Conservation (phyloP, 2,113 vertebrate species). For the Mesitornis unicolor region DNA sequence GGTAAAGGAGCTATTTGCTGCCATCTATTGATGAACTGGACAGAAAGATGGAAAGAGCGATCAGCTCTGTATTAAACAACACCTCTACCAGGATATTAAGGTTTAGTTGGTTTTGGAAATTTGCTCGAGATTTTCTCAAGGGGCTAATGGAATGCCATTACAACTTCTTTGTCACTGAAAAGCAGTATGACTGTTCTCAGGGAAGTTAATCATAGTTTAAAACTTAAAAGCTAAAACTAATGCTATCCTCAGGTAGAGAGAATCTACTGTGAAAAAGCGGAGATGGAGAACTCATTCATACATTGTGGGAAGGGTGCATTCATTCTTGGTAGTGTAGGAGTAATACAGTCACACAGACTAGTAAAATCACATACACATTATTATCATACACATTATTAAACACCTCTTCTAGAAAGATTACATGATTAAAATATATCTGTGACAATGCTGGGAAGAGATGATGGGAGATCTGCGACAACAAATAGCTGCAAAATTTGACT, state of each 20-base stretch:
- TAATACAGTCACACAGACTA: neutral
- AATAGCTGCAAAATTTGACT: neutral
- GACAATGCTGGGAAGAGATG: neutral
- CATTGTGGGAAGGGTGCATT: neutral
- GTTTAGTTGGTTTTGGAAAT: neutral
- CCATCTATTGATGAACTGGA: constrained; percentile 38
- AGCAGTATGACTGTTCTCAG: neutral
- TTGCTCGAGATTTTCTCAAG: neutral
- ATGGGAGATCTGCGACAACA: neutral
- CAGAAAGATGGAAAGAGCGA: neutral
- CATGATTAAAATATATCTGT: neutral
- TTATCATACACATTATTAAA: neutral
- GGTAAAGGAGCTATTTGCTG: constrained; percentile 42
- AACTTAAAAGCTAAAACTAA: no score
- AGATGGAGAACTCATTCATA: neutral
- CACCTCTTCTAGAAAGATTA: neutral
- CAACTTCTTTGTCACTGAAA: neutral
- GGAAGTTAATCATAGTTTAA: neutral
- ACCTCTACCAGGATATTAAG: rapidly evolving
- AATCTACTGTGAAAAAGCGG: neutral
- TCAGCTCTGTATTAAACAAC: neutral
- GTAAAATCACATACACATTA: neutral
- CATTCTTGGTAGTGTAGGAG: neutral
- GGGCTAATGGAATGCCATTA: neutral
- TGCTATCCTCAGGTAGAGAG: neutral